A percentile compares a stretch with the other conserved stretches of the same genome.
Conservation (phyloP, 2,888 invertebrate species). For the Gnatocerus cornutus region DNA sequence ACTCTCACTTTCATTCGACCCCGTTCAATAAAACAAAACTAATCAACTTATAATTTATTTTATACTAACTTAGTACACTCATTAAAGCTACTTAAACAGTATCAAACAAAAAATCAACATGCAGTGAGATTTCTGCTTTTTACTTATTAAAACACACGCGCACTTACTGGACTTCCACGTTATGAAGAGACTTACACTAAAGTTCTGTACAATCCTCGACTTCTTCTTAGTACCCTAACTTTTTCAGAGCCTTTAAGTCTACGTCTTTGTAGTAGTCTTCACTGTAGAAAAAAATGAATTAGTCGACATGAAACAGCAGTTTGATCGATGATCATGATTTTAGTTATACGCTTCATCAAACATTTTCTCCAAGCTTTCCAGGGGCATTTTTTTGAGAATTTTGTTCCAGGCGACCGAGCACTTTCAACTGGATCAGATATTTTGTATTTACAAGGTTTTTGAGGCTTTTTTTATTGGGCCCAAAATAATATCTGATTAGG, state of each 20-base stretch:
- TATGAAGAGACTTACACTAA: constrained; percentile 26
- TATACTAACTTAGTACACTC: constrained; percentile 16
- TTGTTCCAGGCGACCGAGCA: neutral
- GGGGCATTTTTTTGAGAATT: neutral
- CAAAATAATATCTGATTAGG: neutral
- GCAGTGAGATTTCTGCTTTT: constrained; percentile 33
- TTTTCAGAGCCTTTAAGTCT: constrained; percentile 90
- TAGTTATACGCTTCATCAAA: constrained; percentile 27
- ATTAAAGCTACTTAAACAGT: constrained; percentile 18
- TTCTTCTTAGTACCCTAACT: constrained; percentile 78
- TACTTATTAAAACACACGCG: constrained; percentile 10
- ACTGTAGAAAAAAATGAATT: constrained; percentile 72
- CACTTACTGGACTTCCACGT: constrained; percentile 17
- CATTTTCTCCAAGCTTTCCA: constrained; percentile 13
- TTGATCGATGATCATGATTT: constrained; percentile 1
- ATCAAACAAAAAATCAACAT: constrained; percentile 47
- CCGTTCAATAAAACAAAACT: constrained; percentile 2
- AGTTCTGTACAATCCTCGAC: constrained; percentile 34
- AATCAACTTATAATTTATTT: constrained; percentile 31
- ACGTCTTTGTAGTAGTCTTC: constrained; percentile 95
- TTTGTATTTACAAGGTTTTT: too few relatives aligned
- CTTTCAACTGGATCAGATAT: neutral
- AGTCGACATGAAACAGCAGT: constrained; percentile 15
- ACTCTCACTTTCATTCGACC: neutral
- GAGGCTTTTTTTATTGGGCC: too few relatives aligned